phyloP scores from a whole-genome alignment of 2,113 vertebrate genomes.

The Microcebus griseorufus region DNA sequence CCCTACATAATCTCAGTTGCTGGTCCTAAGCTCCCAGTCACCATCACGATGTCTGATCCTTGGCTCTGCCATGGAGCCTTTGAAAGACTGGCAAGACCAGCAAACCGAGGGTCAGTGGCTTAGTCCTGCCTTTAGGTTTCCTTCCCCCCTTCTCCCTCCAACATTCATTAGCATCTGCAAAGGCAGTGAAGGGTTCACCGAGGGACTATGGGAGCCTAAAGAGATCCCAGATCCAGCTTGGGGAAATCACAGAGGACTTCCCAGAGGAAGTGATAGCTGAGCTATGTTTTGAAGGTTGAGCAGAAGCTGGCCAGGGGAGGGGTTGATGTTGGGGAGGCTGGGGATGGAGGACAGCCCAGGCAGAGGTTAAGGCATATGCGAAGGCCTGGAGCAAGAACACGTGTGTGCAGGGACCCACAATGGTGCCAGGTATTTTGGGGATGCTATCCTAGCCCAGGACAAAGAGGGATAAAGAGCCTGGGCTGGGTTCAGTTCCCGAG shows the following conservation, averaged over 20 bases:
- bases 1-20: background rate
- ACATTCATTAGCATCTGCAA: background rate
- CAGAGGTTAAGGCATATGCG: background rate
- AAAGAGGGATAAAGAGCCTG: background rate
- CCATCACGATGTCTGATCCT: background rate
- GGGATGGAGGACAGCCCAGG: background rate
- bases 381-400: background rate
- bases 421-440: background rate
- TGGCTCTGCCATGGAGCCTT: background rate
- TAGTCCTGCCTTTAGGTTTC: background rate
- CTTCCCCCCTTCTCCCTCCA: background rate
- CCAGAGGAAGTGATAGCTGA: background rate
- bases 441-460: background rate
- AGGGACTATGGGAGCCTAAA: background rate
- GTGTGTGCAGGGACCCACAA: background rate
- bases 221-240: background rate
- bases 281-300: background rate
- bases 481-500: background rate
- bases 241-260: conserved; percentile 45
- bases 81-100: background rate
- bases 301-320: background rate
- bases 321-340: background rate
- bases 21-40: background rate
- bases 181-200: background rate
- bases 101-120: background rate